Percentiles rank a stretch among this genome's conserved stretches.
phyloP scores from a whole-genome alignment of 2,113 vertebrate genomes.

The Dromiciops gliroides region DNA sequence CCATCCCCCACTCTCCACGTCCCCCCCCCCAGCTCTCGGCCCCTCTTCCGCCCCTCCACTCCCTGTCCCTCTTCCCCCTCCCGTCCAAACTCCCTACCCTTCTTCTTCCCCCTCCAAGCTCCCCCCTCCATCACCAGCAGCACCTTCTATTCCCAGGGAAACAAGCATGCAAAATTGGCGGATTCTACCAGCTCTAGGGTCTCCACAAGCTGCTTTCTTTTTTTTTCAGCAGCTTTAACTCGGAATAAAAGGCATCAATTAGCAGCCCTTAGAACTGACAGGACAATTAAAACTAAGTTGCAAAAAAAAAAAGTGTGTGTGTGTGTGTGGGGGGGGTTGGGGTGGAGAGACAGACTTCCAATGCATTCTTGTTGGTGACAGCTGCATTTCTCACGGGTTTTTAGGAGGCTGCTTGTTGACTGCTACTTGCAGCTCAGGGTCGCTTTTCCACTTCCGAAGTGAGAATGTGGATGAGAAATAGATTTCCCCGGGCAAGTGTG shows the following conservation, averaged over 20 bases:
- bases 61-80: slow-evolving; percentile 80
- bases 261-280: slow-evolving; percentile 72
- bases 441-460: slow-evolving; percentile 69
- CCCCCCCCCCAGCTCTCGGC: slow-evolving; percentile 34
- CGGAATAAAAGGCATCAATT: slow-evolving; percentile 81
- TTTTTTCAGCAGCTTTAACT: slow-evolving; percentile 67
- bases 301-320: not conserved
- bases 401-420: slow-evolving; percentile 59
- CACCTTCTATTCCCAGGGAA: slow-evolving; percentile 64
- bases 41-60: slow-evolving; percentile 55
- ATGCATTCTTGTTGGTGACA: slow-evolving; percentile 71
- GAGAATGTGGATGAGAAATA: slow-evolving; percentile 65
- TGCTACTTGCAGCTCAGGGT: slow-evolving; percentile 67
- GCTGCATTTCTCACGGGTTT: slow-evolving; percentile 68
- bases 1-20: slow-evolving; percentile 74
- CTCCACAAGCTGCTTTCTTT: slow-evolving; percentile 59
- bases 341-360: slow-evolving; percentile 32
- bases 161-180: slow-evolving; percentile 87
- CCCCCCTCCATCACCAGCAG: slow-evolving; percentile 55
- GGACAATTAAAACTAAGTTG: slow-evolving; percentile 65
- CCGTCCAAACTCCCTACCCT: slow-evolving; percentile 71
- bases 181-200: slow-evolving; percentile 79
- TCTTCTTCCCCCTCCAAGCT: slow-evolving; percentile 54
- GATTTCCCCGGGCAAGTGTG: slow-evolving; percentile 63
- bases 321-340: not conserved